phyloP scores from a whole-genome alignment of 2,888 invertebrate species.

The Horisme vitalbata region DNA sequence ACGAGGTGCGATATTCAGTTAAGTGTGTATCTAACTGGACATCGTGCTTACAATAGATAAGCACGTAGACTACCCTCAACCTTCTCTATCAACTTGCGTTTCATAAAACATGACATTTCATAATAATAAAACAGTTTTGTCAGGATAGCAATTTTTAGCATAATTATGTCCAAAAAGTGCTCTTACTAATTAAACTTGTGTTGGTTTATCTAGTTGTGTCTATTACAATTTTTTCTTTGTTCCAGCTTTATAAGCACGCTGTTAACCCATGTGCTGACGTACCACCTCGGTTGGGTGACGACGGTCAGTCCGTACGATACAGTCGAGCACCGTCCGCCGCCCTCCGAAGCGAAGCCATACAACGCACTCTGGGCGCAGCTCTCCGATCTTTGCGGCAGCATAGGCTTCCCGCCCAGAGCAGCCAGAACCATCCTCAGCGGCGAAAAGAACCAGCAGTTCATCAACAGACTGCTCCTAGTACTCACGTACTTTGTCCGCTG shows the following conservation, averaged over 20 bases:
- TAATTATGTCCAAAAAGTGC: too few species aligned
- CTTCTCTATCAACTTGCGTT: too few species aligned
- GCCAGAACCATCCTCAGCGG: slow-evolving; percentile 92
- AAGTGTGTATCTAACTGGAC: too few species aligned
- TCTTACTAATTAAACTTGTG: too few species aligned
- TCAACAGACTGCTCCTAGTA: slow-evolving; percentile 89
- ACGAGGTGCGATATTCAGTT: too few species aligned
- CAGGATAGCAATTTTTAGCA: too few species aligned
- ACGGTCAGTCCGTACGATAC: slow-evolving; percentile 85
- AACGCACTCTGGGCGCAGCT: slow-evolving; percentile 96
- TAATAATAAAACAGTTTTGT: too few species aligned
- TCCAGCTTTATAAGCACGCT: slow-evolving; percentile 95
- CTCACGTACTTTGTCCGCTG: slow-evolving; percentile 95
- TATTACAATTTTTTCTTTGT: slow-evolving; percentile 42
- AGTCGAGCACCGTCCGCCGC: slow-evolving; percentile 44
- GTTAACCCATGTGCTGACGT: slow-evolving; percentile 92
- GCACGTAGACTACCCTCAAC: too few species aligned
- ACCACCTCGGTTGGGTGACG: slow-evolving; percentile 96
- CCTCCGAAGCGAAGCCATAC: slow-evolving; percentile 80
- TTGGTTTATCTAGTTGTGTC: too few species aligned
- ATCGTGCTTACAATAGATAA: too few species aligned
- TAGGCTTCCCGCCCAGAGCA: slow-evolving; percentile 89
- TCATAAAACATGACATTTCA: too few species aligned
- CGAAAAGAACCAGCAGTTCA: slow-evolving; percentile 83
- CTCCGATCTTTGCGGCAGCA: slow-evolving; percentile 92